Conservation (phyloP, 2,888 invertebrate species). For the Halictus quadricinctus region DNA sequence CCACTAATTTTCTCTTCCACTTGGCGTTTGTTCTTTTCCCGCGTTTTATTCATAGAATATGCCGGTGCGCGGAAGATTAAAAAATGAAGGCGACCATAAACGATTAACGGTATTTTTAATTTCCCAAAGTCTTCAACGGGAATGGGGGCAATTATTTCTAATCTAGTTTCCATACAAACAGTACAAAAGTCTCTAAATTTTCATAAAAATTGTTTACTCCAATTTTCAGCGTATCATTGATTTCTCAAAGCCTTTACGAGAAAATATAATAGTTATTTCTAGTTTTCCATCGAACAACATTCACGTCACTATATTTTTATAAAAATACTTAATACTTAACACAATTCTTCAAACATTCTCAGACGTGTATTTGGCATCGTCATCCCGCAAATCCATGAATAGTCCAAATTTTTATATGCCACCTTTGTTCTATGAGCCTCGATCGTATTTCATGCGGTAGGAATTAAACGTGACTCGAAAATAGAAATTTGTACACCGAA, state of each 20-base stretch:
- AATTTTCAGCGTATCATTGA: too few species aligned
- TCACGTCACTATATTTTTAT: neutral
- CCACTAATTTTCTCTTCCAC: neutral
- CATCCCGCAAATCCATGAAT: neutral
- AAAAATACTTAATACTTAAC: neutral
- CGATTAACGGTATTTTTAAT: neutral
- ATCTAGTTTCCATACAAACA: neutral
- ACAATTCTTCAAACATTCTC: neutral
- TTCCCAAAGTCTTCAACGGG: neutral
- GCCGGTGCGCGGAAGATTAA: neutral
- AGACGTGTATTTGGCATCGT: neutral
- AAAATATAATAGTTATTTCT: too few species aligned
- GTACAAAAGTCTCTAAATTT: neutral
- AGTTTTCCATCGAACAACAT: neutral
- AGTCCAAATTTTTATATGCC: neutral
- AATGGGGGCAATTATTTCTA: neutral
- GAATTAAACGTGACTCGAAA: conserved; percentile 18
- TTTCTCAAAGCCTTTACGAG: too few species aligned
- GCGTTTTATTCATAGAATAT: neutral
- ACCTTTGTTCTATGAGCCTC: neutral
- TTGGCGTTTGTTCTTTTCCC: neutral
- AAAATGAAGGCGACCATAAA: neutral
- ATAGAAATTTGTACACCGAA: conserved; percentile 28
- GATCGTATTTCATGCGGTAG: conserved; percentile 9
- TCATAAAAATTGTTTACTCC: neutral